Percentiles rank a stretch among this genome's conserved stretches.
phyloP scores from a whole-genome alignment of 2,888 invertebrate species.

The Eupithecia subumbrata region DNA sequence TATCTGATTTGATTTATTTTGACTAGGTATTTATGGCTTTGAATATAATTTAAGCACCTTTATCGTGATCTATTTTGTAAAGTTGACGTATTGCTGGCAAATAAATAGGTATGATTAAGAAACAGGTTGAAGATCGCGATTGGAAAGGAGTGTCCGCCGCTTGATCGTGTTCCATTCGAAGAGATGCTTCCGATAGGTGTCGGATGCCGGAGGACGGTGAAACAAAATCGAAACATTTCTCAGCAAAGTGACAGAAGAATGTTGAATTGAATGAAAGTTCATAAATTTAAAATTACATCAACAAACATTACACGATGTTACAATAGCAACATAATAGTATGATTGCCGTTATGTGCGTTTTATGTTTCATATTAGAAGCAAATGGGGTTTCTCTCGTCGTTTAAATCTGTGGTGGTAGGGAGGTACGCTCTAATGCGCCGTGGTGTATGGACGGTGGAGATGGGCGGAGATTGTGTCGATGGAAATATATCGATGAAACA shows the following conservation, averaged over 20 bases:
- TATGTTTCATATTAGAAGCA: constrained; percentile 31
- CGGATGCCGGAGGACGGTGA: not conserved
- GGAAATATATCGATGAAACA: constrained; percentile 18
- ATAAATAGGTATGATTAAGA: too few relatives aligned
- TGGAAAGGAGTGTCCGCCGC: not conserved
- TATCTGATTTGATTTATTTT: too few relatives aligned
- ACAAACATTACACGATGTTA: constrained; percentile 27
- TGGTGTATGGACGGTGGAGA: constrained; percentile 34
- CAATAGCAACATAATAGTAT: constrained; percentile 20
- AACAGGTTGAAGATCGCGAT: not conserved
- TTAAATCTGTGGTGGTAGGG: constrained; percentile 51
- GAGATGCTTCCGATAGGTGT: not conserved
- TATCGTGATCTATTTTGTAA: too few relatives aligned
- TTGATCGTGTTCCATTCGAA: not conserved
- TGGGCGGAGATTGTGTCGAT: constrained; percentile 18
- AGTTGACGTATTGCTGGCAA: too few relatives aligned
- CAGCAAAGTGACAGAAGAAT: constrained; percentile 1
- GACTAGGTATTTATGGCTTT: not conserved
- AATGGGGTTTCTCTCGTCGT: constrained; percentile 56
- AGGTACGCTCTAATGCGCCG: constrained; percentile 56
- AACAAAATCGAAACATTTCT: constrained; percentile 21
- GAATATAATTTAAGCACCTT: not conserved
- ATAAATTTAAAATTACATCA: constrained; percentile 26
- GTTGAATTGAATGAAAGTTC: not conserved
- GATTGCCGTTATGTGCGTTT: constrained; percentile 30